These are phyloP conservation scores for Nyctalus aviator DNA, from an alignment of 2,797 vertebrate species.

Conservation along the genomic window DNA sequence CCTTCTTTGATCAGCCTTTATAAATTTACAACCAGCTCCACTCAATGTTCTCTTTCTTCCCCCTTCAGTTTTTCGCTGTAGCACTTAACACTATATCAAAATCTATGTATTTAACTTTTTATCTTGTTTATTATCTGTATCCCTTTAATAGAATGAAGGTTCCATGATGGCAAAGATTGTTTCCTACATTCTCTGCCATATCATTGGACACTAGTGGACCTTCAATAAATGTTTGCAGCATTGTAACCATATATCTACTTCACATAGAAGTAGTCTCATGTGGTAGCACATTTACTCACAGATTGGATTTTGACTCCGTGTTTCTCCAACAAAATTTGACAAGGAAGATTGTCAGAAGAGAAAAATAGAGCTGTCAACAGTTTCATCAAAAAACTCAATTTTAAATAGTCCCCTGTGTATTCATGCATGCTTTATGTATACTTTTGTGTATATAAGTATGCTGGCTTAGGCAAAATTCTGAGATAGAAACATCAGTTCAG, in stretches of 20 bases:
- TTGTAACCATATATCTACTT: background rate
- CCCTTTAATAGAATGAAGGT: background rate
- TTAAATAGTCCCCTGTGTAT: background rate
- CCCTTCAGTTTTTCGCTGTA: background rate
- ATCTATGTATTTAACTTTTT: background rate
- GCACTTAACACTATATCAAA: background rate
- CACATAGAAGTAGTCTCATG: background rate
- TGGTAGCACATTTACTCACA: background rate
- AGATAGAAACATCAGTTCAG: background rate
- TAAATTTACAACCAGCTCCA: background rate
- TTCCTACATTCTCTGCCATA: background rate
- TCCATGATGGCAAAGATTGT: background rate
- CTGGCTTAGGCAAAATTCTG: background rate
- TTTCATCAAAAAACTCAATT: conserved; percentile 32
- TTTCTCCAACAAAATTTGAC: conserved; percentile 7
- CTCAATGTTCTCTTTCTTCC: background rate
- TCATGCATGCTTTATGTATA: conserved; percentile 20
- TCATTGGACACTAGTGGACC: background rate
- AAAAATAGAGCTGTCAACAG: conserved; percentile 49
- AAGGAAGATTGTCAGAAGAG: conserved; percentile 46
- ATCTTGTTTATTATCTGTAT: background rate
- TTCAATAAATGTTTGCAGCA: background rate
- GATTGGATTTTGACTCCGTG: conserved; percentile 19
- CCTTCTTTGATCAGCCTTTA: background rate
- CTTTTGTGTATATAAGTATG: background rate